A percentile compares a stretch with the other conserved stretches of the same genome.
Conservation (phyloP, 2,888 invertebrate species). For the Oligia strigilis region DNA sequence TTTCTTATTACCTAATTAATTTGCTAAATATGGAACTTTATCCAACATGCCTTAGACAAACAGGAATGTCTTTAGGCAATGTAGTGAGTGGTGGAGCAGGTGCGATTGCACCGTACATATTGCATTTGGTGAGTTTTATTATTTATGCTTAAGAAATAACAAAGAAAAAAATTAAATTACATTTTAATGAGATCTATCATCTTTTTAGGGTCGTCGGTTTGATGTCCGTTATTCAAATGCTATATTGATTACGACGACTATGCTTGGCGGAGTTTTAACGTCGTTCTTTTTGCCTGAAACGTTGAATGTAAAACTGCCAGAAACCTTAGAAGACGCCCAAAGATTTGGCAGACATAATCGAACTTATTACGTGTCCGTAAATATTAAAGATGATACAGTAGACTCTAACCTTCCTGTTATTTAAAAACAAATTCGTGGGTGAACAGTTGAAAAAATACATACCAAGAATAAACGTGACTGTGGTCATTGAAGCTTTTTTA, state of each 20-base stretch:
- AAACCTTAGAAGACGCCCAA: slow-evolving; percentile 91
- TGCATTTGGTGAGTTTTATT: slow-evolving; percentile 87
- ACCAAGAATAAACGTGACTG: background rate
- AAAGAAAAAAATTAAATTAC: background rate
- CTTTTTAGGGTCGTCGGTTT: slow-evolving; percentile 76
- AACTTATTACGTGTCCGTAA: slow-evolving; percentile 41
- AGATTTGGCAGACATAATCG: slow-evolving; percentile 86
- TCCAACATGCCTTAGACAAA: slow-evolving; percentile 92
- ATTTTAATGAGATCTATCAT: background rate
- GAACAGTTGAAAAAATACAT: background rate
- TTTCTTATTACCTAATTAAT: slow-evolving; percentile 90
- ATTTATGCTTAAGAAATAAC: background rate
- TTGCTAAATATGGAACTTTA: slow-evolving; percentile 92
- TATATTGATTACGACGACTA: slow-evolving; percentile 76
- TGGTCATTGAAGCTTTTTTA: background rate
- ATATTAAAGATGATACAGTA: slow-evolving; percentile 39
- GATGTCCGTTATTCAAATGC: slow-evolving; percentile 74
- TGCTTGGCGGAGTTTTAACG: slow-evolving; percentile 84
- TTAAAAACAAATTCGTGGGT: background rate
- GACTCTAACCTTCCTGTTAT: slow-evolving; percentile 27
- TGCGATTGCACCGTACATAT: slow-evolving; percentile 91
- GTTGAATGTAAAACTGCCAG: slow-evolving; percentile 91
- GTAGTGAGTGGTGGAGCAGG: slow-evolving; percentile 90
- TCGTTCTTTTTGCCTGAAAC: slow-evolving; percentile 92
- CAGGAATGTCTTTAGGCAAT: slow-evolving; percentile 91